Conservation (phyloP, 2,113 vertebrate species). For the Cairina moschata region DNA sequence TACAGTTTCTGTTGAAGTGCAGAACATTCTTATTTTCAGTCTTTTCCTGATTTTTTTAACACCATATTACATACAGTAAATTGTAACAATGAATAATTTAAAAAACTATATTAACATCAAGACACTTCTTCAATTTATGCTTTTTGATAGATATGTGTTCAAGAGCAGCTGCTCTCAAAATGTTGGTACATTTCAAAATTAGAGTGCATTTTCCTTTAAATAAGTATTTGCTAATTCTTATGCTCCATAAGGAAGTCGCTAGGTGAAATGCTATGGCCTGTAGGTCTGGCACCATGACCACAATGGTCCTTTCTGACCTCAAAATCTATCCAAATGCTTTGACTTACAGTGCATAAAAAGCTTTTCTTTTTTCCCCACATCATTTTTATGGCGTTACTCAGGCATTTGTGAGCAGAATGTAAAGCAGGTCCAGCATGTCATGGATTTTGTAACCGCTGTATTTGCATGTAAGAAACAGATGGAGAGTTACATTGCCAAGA, state of each 20-base stretch:
- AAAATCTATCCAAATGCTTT: background rate
- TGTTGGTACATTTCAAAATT: background rate
- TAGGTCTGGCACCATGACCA: background rate
- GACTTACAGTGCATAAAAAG: slow-evolving; percentile 18
- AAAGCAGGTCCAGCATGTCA: slow-evolving; percentile 27
- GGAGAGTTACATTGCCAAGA: slow-evolving; percentile 2
- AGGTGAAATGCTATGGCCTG: background rate
- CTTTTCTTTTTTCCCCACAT: background rate
- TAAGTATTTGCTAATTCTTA: background rate
- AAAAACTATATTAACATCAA: background rate
- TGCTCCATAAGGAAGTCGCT: slow-evolving; percentile 17
- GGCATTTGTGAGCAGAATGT: slow-evolving; percentile 22
- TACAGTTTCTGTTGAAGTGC: background rate
- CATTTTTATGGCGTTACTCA: slow-evolving; percentile 39
- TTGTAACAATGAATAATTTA: background rate
- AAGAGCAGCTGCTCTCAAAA: background rate
- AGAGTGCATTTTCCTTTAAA: background rate
- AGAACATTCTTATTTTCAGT: background rate
- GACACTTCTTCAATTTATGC: background rate
- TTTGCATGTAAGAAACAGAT: slow-evolving; percentile 44
- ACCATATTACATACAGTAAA: background rate
- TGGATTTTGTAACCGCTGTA: background rate
- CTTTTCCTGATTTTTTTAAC: background rate
- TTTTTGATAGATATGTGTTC: background rate
- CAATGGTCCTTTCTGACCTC: slow-evolving; percentile 15